Base-by-base conservation (phyloP, 2,113 vertebrate species). In the Caranx melampygus region DNA sequence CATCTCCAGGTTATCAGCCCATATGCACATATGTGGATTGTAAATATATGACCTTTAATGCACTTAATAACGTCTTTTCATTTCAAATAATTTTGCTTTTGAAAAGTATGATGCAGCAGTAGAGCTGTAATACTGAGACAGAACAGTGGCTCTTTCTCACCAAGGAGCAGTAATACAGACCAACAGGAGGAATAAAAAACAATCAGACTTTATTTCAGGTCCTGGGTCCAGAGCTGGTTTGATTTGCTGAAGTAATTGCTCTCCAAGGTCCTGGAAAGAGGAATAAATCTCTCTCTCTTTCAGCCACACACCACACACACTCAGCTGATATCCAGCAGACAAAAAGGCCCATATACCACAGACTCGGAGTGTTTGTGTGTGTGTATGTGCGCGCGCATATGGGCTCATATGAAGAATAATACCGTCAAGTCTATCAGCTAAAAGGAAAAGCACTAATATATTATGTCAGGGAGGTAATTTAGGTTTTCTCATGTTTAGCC, bases 131-230 rank as follows among this genome's bases (percentile, higher is more conserved):
- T 62, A 59, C 37, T 31, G 49, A 33, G 57, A 34, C 63, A 60
- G 8, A 42, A 51, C 67, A 58, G 69, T 74, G 60, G 34, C 51
- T 66, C 31, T 54, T 62, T 71, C 63, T 75, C 81, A 73, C 72
- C 34, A 54, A 79, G 82, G 78, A 83, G 76, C 69, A 42, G 64
- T 88, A 91, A 93, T 78, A 78, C 62, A 75, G 71, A 62, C 84
- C 72, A 91, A 79, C 81, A 89, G 72, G 59, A 74, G 78, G 86
- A 89, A 87, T 80, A 79, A 86, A 81, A 82, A 79, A 81, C 90
- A 91, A 87, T 85, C 68, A 77, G 59, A 85, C 69, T 85, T 78
- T 64, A 75, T 87, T 72, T 88, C 70, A 51, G 44, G 58, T 74
- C 59, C 75, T 51, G 15, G 34, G 64, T 76, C 49, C 40, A 9